Conservation (phyloP, 2,888 invertebrate species). For the Pachydiplax longipennis region DNA sequence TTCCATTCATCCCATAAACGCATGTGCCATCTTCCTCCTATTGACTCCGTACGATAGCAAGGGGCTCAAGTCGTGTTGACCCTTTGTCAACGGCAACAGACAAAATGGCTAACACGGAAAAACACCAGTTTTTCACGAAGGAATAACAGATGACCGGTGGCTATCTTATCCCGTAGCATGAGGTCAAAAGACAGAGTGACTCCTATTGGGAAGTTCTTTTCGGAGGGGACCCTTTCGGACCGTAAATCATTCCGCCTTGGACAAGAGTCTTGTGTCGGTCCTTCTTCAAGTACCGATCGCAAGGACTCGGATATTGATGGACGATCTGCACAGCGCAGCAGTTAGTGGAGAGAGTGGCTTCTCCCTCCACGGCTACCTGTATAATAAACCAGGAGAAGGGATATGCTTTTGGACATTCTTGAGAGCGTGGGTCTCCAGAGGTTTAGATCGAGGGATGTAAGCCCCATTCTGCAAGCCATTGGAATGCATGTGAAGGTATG, state of each 20-base stretch:
- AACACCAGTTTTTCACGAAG: background rate
- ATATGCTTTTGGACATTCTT: background rate
- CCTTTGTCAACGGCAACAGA: background rate
- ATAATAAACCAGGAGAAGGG: background rate
- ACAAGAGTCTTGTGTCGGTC: background rate
- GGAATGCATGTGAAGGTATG: background rate
- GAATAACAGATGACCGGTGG: no score
- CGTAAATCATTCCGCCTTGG: background rate
- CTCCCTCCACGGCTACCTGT: background rate
- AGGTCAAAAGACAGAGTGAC: no score
- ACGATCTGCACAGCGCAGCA: background rate
- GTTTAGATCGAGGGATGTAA: background rate
- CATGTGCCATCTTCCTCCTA: background rate
- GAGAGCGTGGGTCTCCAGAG: background rate
- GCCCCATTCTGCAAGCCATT: no score
- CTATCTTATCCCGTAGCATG: no score
- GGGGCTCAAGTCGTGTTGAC: background rate
- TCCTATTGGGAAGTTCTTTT: no score
- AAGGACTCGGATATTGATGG: background rate
- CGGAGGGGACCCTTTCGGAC: background rate
- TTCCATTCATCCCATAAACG: background rate
- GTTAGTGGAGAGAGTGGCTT: background rate
- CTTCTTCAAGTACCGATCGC: background rate
- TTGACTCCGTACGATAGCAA: background rate
- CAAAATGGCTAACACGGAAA: background rate